Evolutionary conservation across 2,113 vertebrate genomes (phyloP), one percentile per base, ranked within the genome.

Genomic region (Thunnus maccoyii): DNA sequence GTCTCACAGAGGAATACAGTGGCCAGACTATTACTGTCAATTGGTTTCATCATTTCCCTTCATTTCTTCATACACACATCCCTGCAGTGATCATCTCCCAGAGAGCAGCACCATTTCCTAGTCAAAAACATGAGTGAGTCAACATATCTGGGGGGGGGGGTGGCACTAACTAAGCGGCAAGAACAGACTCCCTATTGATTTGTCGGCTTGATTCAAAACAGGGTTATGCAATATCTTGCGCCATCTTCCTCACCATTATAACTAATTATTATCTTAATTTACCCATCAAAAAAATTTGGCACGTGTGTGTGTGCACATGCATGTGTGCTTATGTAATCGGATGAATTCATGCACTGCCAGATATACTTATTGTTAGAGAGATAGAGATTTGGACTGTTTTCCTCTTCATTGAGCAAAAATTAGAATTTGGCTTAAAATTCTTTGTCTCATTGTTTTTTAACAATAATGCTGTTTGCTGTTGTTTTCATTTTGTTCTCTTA

Each of bases 141-240:
- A 48, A 76, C 80, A 68, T 78, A 82, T 74, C 63, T 58, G 46
- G n/a, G 57, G 74, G n/a, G 57, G 74, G 83, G 61, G 66, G 67
- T 55, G 70, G 63, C 51, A 46, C 70, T 57, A 73, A 72, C 63
- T 62, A 70, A 78, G 52, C 78, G 50, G 18, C 27, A 72, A 75
- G 55, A 83, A 88, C 87, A 90, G 80, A 64, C 79, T 88, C 79
- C 52, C 87, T 36, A 87, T 88, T 89, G 87, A 91, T 92, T 84
- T 83, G 76, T 68, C 44, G 41, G 64, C 80, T 64, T 17, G 57
- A 72, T 87, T 83, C 72, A 86, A 80, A 87, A 84, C 80, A 64
- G 7, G 47, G 76, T 91, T 90, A 92, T 71, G 88, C 81, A 92
- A 92, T 67, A 75, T 79, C 58, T 77, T 69, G 51, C 76, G 78